Evolutionary conservation across 2,888 invertebrate genomes (phyloP).

Genomic region (Apotomis turbidana): DNA sequence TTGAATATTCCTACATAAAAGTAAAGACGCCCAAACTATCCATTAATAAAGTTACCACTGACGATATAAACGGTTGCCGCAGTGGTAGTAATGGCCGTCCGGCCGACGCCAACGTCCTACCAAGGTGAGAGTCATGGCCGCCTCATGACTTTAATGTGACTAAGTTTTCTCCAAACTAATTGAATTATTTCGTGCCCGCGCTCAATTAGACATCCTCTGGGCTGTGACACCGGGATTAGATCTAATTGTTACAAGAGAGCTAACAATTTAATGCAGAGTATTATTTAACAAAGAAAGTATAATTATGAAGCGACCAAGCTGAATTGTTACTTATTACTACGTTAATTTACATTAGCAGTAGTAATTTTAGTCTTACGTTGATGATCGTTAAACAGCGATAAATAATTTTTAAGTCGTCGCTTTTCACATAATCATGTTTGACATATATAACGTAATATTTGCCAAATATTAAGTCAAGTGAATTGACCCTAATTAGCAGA

Average conservation of each 20-base stretch:
- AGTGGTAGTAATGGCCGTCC: conserved; percentile 19
- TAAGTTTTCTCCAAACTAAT: conserved; percentile 36
- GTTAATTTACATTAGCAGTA: background rate
- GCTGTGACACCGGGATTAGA: conserved; percentile 28
- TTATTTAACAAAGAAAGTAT: conserved; percentile 17
- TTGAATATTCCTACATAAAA: background rate
- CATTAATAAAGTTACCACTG: conserved; percentile 19
- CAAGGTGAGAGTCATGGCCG: conserved; percentile 40
- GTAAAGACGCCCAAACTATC: conserved; percentile 14
- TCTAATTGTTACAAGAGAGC: conserved; percentile 31
- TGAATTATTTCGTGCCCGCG: conserved; percentile 34
- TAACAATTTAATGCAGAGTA: conserved; percentile 23
- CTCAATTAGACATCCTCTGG: conserved; percentile 33
- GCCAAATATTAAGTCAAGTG: background rate
- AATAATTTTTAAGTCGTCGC: background rate
- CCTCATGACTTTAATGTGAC: conserved; percentile 25
- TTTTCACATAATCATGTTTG: background rate
- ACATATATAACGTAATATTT: background rate
- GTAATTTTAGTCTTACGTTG: background rate
- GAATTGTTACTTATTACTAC: background rate
- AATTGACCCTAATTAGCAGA: conserved; percentile 1
- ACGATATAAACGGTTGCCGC: conserved; percentile 6
- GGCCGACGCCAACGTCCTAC: conserved; percentile 20
- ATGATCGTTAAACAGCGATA: background rate
- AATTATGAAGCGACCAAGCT: background rate